Base-by-base conservation (phyloP, 1,140 invertebrate species). In the Caerostris darwini region DNA sequence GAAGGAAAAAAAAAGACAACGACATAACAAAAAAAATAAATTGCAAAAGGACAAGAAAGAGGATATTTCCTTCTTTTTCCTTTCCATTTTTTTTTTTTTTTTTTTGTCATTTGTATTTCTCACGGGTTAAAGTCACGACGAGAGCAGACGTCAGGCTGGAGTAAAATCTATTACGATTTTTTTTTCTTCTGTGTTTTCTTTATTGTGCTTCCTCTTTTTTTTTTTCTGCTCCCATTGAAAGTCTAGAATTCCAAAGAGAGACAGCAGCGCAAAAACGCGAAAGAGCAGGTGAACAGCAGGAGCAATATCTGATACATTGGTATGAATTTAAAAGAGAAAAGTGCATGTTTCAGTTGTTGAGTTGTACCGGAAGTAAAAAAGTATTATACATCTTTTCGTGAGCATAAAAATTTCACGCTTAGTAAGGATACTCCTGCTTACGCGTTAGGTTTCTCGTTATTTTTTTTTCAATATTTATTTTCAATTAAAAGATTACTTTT, bases 161-260 rank as follows among this genome's bases (percentile, higher is more conserved):
- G 89, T 91, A 82, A 91, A 91, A 91, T 91, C 89, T 91, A 91
- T 91, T 91, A 71, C 71, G 34, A 34, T 34, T 91, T 81, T 81
- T 77, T 91, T 91, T 61, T 10, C 34, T 77, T 91, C 7, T 7
- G 59, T 81, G 53, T 71, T 90, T n/a, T n/a, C 71, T 90, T 90
- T 90, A 57, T 69, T 7, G 50, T 54, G 34, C 2, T 34, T 34
- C 34, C 34, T 34, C 34, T 34, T 34, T n/a, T n/a, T 17, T 14
- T n/a, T n/a, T 89, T 54, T 89, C 71, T 89, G 19, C 61, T 89
- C 8, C 67, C 10, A 54, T 88, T 88, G 19, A 10, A 71, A 71
- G 50, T 57, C 12, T 90, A n/a, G 87, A 90, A 90, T 90, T 91
- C 89, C 89, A n/a, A 50, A 67, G 69, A 71, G 87, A 57, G 34